Evolutionary conservation across 2,797 vertebrate genomes (phyloP).

Genomic region (Coluber constrictor): DNA sequence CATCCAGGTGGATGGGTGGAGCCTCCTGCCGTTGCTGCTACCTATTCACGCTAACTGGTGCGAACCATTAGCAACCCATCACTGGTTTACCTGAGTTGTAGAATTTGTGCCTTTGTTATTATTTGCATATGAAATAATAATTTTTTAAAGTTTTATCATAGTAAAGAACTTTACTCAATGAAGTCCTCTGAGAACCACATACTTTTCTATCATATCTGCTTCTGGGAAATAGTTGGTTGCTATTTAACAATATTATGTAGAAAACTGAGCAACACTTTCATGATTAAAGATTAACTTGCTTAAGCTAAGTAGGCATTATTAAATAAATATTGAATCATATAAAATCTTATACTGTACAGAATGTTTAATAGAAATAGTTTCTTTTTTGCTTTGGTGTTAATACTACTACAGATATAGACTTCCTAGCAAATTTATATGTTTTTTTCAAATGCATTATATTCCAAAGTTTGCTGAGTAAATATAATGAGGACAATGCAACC

Average conservation of each 20-base stretch:
- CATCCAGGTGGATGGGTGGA: too few relatives aligned
- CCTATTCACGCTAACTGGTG: too few relatives aligned
- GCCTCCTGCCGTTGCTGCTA: too few relatives aligned
- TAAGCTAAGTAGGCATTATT: neutral
- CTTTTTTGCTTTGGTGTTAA: neutral
- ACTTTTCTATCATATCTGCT: neutral
- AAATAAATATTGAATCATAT: neutral
- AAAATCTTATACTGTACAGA: neutral
- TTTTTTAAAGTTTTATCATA: neutral
- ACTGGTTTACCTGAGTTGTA: neutral
- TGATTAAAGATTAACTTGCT: neutral
- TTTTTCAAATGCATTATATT: neutral
- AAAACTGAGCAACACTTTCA: neutral
- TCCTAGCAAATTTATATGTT: neutral
- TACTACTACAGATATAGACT: neutral
- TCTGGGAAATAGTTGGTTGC: neutral
- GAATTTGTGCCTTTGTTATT: neutral
- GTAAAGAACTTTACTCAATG: neutral
- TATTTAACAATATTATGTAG: neutral
- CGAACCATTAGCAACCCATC: too few relatives aligned
- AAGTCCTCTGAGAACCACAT: neutral
- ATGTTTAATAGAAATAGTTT: neutral
- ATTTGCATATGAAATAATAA: neutral
- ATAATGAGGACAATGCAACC: neutral
- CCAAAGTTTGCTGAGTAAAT: neutral